phyloP scores from a whole-genome alignment of 2,888 invertebrate genomes.

The Hecatera dysodea region DNA sequence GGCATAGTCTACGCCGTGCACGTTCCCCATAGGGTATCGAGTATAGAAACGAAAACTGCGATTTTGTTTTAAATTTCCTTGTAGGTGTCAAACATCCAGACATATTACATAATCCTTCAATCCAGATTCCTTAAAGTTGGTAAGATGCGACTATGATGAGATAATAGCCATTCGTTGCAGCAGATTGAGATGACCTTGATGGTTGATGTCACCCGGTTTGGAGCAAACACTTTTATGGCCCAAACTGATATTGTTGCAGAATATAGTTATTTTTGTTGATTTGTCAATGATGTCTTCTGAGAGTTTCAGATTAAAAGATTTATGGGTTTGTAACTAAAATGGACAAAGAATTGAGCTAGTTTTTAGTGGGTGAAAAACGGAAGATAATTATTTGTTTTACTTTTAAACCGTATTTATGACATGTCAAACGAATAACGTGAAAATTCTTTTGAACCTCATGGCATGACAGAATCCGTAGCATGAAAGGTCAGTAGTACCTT shows the following conservation, averaged over 20 bases:
- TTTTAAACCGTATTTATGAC: too few species aligned
- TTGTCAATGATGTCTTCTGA: conserved; percentile 22
- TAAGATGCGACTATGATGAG: conserved; percentile 55
- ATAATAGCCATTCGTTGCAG: conserved; percentile 51
- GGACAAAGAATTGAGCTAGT: not conserved
- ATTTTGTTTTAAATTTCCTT: not conserved
- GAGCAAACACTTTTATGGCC: conserved; percentile 56
- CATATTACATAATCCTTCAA: conserved; percentile 43
- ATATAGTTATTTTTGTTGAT: conserved; percentile 37
- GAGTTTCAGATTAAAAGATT: conserved; percentile 25
- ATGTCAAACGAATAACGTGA: too few species aligned
- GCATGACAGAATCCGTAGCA: not conserved
- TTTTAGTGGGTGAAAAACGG: not conserved
- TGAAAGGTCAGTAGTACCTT: too few species aligned
- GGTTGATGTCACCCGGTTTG: conserved; percentile 61
- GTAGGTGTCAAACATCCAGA: conserved; percentile 13
- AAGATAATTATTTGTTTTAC: too few species aligned
- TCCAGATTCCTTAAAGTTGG: conserved; percentile 48
- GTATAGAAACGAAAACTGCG: too few species aligned
- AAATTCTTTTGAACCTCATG: not conserved
- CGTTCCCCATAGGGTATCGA: too few species aligned
- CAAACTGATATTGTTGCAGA: conserved; percentile 46
- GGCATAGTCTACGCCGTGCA: too few species aligned
- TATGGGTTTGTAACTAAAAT: conserved; percentile 1
- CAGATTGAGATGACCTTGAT: conserved; percentile 60